Evolutionary conservation across 2,888 invertebrate species (phyloP).

Genomic region (Nysson spinosus): DNA sequence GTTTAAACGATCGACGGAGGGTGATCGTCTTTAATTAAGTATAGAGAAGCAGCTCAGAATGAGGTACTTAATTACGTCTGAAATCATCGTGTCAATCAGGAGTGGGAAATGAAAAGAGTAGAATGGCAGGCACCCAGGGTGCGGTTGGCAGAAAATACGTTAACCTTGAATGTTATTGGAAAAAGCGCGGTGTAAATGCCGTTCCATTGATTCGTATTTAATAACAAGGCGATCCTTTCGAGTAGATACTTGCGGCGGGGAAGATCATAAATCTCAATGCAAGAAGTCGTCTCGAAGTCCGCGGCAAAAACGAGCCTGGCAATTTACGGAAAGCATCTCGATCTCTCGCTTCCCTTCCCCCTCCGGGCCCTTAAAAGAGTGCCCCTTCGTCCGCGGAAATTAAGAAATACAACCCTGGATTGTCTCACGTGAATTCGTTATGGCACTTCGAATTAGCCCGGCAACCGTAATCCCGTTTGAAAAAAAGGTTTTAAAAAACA

Average conservation of each 20-base stretch:
- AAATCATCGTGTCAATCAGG: constrained; percentile 22
- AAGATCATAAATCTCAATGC: constrained; percentile 23
- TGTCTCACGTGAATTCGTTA: not conserved
- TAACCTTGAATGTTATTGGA: constrained; percentile 13
- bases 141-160: not conserved
- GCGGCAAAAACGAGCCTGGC: constrained; percentile 2
- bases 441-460: constrained; percentile 16
- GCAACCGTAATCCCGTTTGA: not conserved
- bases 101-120: too few species aligned
- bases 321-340: constrained; percentile 16
- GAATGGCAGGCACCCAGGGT: too few species aligned
- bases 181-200: constrained; percentile 1
- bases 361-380: constrained; percentile 1
- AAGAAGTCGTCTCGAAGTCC: not conserved
- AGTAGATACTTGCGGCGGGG: not conserved
- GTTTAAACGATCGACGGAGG: too few species aligned
- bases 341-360: not conserved
- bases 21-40: too few species aligned
- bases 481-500: not conserved
- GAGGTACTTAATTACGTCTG: too few species aligned
- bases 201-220: constrained; percentile 24
- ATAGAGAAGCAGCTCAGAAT: too few species aligned
- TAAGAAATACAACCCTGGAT: constrained; percentile 22
- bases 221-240: constrained; percentile 1
- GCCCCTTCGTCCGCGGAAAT: constrained; percentile 7